Conservation (phyloP, 2,797 vertebrate genomes). For the Alosa sapidissima region DNA sequence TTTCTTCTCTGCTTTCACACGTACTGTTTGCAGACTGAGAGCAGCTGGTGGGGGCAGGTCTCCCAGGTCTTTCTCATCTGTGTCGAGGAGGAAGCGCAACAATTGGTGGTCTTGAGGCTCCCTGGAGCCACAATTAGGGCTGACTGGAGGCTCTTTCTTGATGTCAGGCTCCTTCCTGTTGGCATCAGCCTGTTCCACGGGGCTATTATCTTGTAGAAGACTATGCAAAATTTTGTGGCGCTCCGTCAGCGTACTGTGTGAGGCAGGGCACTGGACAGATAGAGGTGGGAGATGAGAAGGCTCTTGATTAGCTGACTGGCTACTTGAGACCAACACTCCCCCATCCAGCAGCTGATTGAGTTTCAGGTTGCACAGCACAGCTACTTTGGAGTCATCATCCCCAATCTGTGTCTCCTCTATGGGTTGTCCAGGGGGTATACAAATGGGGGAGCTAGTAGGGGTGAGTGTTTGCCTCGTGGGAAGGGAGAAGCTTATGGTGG, state of each 20-base stretch:
- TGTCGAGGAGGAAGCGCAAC: conserved; percentile 92
- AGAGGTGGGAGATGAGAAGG: conserved; percentile 66
- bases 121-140: conserved; percentile 72
- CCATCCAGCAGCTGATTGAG: conserved; percentile 70
- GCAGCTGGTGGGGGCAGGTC: conserved; percentile 80
- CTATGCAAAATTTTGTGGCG: conserved; percentile 93
- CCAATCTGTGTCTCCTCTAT: conserved; percentile 64
- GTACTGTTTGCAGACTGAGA: conserved; percentile 86
- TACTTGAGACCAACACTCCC: background rate
- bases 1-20: conserved; percentile 88
- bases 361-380: conserved; percentile 70
- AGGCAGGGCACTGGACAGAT: conserved; percentile 80
- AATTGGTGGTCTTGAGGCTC: conserved; percentile 93
- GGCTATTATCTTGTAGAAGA: conserved; percentile 91
- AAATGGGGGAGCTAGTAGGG: conserved; percentile 67
- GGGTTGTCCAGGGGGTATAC: conserved; percentile 76
- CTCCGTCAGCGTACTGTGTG: conserved; percentile 90
- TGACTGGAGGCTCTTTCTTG: conserved; percentile 71
- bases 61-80: conserved; percentile 90
- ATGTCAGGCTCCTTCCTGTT: conserved; percentile 63
- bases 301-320: conserved; percentile 38
- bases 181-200: conserved; percentile 70
- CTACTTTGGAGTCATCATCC: conserved; percentile 77
- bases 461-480: conserved; percentile 74
- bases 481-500: conserved; percentile 74